phyloP scores from a whole-genome alignment of 2,797 vertebrate species.

The Mormyrus hasselquistii region DNA sequence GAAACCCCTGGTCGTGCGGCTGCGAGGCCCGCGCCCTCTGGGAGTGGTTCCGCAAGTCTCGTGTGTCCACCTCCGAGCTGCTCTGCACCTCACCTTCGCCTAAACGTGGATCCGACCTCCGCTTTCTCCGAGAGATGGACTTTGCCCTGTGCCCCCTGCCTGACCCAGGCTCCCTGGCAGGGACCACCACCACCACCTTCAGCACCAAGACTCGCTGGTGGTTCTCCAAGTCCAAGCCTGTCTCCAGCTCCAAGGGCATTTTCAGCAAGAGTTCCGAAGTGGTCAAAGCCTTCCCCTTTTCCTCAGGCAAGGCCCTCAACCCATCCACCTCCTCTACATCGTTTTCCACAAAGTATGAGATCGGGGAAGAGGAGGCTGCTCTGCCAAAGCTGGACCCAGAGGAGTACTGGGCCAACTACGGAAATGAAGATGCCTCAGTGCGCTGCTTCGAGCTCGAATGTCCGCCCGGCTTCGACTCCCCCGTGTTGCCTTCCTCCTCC shows the following conservation, averaged over 20 bases:
- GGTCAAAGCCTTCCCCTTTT: slow-evolving; percentile 57
- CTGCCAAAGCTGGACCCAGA: slow-evolving; percentile 74
- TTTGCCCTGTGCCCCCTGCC: slow-evolving; percentile 78
- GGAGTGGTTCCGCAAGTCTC: slow-evolving; percentile 85
- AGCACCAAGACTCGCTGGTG: slow-evolving; percentile 66
- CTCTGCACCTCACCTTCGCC: slow-evolving; percentile 71
- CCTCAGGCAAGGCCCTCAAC: slow-evolving; percentile 47
- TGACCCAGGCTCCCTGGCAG: slow-evolving; percentile 65
- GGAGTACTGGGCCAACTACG: slow-evolving; percentile 82
- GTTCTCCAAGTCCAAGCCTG: slow-evolving; percentile 69
- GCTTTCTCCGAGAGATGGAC: slow-evolving; percentile 76
- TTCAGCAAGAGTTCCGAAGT: slow-evolving; percentile 61
- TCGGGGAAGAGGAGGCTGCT: slow-evolving; percentile 70
- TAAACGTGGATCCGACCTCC: slow-evolving; percentile 78
- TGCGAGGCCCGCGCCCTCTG: slow-evolving; percentile 87
- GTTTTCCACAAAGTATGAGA: slow-evolving; percentile 69
- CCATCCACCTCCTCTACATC: slow-evolving; percentile 43
- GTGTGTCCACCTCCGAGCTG: slow-evolving; percentile 84
- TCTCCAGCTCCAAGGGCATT: slow-evolving; percentile 56
- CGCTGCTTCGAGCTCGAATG: slow-evolving; percentile 67
- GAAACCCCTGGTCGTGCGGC: slow-evolving; percentile 92
- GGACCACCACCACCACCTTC: slow-evolving; percentile 69
- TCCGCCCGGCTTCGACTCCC: slow-evolving; percentile 52
- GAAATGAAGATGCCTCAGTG: slow-evolving; percentile 69
- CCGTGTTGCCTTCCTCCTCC: slow-evolving; percentile 30